These are phyloP conservation scores for Parazoanthus swiftii DNA, from an alignment of 92 coral and sea anemone genomes.

Conservation along the genomic window DNA sequence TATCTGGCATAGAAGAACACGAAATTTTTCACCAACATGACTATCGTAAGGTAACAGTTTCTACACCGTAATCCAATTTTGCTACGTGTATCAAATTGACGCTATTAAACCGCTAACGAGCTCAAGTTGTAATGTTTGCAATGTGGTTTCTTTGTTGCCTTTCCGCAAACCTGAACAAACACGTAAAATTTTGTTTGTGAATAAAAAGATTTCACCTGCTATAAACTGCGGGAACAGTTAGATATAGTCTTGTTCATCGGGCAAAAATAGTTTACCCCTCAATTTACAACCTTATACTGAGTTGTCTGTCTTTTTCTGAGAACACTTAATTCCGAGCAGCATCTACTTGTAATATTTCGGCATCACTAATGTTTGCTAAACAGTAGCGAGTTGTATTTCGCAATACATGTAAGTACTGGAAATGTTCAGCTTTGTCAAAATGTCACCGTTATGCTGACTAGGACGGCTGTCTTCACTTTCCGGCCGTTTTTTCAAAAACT, in stretches of 20 bases:
- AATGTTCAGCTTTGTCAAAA: too few relatives aligned
- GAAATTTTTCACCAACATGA: background rate
- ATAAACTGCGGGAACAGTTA: background rate
- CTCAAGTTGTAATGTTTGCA: background rate
- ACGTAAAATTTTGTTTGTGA: background rate
- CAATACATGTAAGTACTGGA: too few relatives aligned
- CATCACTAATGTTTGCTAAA: too few relatives aligned
- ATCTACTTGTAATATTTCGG: too few relatives aligned
- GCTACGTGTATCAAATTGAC: background rate
- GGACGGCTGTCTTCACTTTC: too few relatives aligned
- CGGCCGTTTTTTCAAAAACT: too few relatives aligned
- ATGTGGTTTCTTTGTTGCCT: background rate
- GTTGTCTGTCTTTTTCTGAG: background rate
- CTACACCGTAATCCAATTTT: background rate
- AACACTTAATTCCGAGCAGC: background rate
- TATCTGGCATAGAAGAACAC: background rate
- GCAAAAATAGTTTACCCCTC: background rate
- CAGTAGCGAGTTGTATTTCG: too few relatives aligned
- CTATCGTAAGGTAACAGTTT: background rate
- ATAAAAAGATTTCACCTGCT: background rate
- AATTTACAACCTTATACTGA: too few relatives aligned
- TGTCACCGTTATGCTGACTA: too few relatives aligned
- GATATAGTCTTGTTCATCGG: background rate
- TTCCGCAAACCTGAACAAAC: constrained; percentile 13
- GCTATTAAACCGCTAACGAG: background rate